These are phyloP conservation scores for Dromiciops gliroides DNA, from an alignment of 2,113 vertebrate genomes.

Conservation along the genomic window DNA sequence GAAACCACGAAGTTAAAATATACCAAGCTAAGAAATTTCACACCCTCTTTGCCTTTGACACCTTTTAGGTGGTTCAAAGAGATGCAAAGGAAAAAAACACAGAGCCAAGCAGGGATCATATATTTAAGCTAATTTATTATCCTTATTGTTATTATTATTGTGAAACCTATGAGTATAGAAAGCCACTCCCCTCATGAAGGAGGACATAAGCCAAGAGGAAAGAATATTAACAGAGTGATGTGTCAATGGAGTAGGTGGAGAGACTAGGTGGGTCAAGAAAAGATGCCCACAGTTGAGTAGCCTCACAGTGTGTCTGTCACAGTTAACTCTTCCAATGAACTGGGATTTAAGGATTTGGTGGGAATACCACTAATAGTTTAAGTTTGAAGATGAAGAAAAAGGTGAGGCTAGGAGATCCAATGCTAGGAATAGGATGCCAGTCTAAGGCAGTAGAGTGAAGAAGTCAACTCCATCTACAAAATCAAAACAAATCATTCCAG, in stretches of 20 bases:
- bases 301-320: background rate
- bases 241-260: background rate
- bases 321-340: background rate
- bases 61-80: background rate
- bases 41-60: background rate
- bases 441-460: background rate
- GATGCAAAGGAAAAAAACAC: background rate
- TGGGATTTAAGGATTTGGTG: background rate
- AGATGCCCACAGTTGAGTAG: background rate
- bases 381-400: background rate
- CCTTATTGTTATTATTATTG: background rate
- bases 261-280: background rate
- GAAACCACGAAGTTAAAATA: background rate
- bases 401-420: background rate
- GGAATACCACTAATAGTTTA: background rate
- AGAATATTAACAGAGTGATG: background rate
- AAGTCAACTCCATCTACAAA: background rate
- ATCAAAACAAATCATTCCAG: background rate
- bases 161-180: background rate
- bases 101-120: background rate
- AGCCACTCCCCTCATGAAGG: background rate
- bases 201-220: background rate
- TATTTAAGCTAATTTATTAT: background rate
- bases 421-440: background rate
- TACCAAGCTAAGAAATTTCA: background rate